phyloP scores from a whole-genome alignment of 1,140 invertebrate species.

The Macrosteles quadrilineatus region DNA sequence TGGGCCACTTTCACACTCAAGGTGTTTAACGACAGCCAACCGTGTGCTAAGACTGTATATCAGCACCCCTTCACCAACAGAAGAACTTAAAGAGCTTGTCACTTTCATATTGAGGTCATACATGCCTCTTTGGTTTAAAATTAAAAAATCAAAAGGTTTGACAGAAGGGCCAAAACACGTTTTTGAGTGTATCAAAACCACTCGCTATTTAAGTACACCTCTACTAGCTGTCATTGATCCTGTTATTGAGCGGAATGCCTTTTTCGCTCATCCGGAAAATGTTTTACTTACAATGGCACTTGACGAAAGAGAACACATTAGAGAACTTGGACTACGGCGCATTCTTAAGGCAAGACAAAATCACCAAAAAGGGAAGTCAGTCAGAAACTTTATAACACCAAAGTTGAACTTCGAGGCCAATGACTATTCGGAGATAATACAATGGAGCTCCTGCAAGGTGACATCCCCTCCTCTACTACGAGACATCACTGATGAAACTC shows the following conservation, averaged over 20 bases:
- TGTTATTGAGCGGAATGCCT: not conserved
- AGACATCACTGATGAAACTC: too few relatives aligned
- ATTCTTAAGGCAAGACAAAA: not conserved
- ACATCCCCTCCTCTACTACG: not conserved
- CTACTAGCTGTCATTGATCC: not conserved
- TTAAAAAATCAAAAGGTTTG: not conserved
- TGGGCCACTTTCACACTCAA: too few relatives aligned
- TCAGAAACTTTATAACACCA: not conserved
- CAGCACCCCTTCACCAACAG: not conserved
- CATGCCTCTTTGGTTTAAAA: not conserved
- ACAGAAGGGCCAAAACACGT: not conserved
- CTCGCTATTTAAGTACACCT: not conserved
- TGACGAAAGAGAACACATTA: slow-evolving; percentile 12
- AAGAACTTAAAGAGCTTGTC: not conserved
- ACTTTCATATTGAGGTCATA: not conserved
- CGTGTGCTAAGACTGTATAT: not conserved
- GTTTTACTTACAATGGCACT: not conserved
- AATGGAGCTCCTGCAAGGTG: not conserved
- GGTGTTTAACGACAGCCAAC: too few relatives aligned
- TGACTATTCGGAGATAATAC: slow-evolving; percentile 1
- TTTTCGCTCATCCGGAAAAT: slow-evolving; percentile 9
- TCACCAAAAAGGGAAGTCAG: not conserved
- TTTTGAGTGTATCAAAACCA: not conserved
- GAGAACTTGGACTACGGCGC: not conserved
- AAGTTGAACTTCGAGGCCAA: not conserved